These are phyloP conservation scores for Dromas ardeola DNA, from an alignment of 2,113 vertebrate genomes.

Conservation along the genomic window DNA sequence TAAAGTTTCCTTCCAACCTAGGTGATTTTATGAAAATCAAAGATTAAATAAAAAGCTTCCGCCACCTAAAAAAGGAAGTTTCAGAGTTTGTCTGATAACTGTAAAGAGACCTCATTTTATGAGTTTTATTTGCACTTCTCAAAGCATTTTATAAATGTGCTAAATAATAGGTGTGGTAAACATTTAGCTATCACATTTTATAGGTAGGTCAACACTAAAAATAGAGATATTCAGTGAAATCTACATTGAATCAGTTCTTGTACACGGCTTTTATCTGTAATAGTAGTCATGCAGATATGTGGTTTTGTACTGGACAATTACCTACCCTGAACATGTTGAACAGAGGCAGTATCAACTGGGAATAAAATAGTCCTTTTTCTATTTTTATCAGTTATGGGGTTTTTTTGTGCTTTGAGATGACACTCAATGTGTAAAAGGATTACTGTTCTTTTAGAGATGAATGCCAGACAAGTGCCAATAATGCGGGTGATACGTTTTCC, in stretches of 20 bases:
- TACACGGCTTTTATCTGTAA: background rate
- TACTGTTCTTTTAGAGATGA: background rate
- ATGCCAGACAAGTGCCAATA: background rate
- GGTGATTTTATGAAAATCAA: background rate
- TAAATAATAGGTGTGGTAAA: background rate
- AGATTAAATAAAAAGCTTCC: background rate
- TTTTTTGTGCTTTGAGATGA: background rate
- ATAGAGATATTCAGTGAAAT: background rate
- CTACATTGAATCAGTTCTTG: background rate
- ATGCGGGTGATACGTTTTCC: fast-evolving
- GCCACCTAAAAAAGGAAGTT: background rate
- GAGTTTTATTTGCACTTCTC: background rate
- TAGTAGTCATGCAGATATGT: background rate
- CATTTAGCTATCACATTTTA: background rate
- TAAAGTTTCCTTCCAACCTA: too few species aligned
- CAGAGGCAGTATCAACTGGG: background rate
- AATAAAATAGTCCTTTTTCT: background rate
- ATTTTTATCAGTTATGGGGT: background rate
- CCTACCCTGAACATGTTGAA: background rate
- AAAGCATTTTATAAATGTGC: background rate
- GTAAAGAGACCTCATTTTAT: background rate
- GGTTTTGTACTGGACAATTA: background rate
- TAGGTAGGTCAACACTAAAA: background rate
- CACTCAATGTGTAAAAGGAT: background rate
- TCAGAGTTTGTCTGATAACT: background rate